Base-by-base conservation (phyloP, 2,888 invertebrate genomes). In the Lasiommata megera region DNA sequence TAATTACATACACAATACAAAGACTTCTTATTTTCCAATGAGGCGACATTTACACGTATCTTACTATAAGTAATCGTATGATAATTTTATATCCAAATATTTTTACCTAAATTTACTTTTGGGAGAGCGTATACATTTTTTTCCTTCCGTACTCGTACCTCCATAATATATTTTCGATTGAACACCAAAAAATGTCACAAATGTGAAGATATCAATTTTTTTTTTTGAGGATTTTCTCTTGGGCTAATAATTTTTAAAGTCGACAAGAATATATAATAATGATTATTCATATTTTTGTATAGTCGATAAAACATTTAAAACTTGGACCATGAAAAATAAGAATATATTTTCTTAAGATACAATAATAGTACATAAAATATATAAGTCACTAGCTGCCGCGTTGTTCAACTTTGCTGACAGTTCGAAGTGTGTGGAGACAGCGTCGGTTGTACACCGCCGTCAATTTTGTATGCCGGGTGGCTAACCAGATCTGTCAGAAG, bases 321-420 rank as follows among this genome's bases (percentile, higher is more conserved):
- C 84, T 90, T 90, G 90, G 89, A 90, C 90, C 90, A 88, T 90
- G 89, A 90, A 89, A 90, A 90, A 90, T 90, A 90, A 90, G 88
- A 88, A 89, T 88, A 87, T 87, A 88, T 88, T 83, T 86, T 87
- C 89, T 89, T 89, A 89, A 84, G 85, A 88, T 90, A 89, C 84
- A 84, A 85, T 89, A 88, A 88, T 90, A 83, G 85, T 90, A 90
- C 88, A 89, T 90, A 90, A 90, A 90, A 90, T 90, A 90, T 89
- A 88, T 88, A 90, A 84, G 89, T 88, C 77, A 85, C 86, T 88
- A 34, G 34, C 34, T 34, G 34, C 34, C 34, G 34, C 11, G 11
- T 34, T 34, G 34, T 9, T 9, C 11, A 11, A 34, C 34, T 34
- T 34, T 34, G 9, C 34, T 34, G 34, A 34, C 34, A 34, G 34